Base-by-base conservation (phyloP, 2,797 vertebrate species). In the Catharus ustulatus region DNA sequence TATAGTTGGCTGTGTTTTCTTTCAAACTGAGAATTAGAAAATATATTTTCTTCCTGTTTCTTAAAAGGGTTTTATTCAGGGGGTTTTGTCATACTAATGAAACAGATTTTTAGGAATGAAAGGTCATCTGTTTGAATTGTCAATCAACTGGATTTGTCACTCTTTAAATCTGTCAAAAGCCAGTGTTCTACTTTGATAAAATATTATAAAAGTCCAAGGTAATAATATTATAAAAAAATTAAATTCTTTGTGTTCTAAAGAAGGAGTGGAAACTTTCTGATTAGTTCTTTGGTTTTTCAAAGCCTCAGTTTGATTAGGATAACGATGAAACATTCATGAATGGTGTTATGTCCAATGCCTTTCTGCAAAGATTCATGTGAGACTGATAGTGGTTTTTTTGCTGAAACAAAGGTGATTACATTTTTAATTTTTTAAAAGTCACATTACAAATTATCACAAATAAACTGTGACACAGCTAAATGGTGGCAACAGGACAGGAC, bases 61-160 rank as follows among this genome's bases (percentile, higher is more conserved):
- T 83, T 91, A 75, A 77, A 93, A 89, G 17, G 2, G 3, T 46
- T 75, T 26, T 64, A 6, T 61, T 61, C 21, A 71, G 40, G 1
- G 13, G 14, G 10, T 72, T 75, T 84, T 74, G 34, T 72, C 48
- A 54, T 61, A 63, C 21, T 64, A 83, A 69, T 93, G 61, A 38
- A 54, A 84, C 27, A 89, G 45, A 72, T 30, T 85, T 87, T 80
- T 91, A 61, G 23, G 10, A 95, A 84, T 1, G 3, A 95, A 95
- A 96, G 62, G 42, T 71, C 78, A 92, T 5, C 46, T 81, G 11
- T 93, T 89, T 93, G 66, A 89, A 85, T 27, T 85, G 75, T 57
- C 87, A 93, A 23, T 91, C 82, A 95, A 20, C 9, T 58, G n/a
- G 69, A 64, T 84, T 79, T 95, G 27, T 79, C 68, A 58, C 43